A percentile compares a stretch with the other conserved stretches of the same genome.
Conservation (phyloP, 2,113 vertebrate genomes). For the Dryoscopus gambensis region DNA sequence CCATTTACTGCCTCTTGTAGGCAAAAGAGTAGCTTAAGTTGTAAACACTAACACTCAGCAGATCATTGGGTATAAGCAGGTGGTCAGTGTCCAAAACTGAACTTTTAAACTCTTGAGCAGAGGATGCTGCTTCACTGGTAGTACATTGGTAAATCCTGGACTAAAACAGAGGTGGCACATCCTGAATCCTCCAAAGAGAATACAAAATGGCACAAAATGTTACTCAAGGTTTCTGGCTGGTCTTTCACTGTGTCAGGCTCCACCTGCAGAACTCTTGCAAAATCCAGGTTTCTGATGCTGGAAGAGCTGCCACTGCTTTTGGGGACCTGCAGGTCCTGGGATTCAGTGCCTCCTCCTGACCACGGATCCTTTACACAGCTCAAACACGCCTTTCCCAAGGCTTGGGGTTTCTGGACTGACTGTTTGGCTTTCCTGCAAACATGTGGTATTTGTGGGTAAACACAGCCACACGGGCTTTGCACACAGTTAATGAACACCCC, state of each 20-base stretch:
- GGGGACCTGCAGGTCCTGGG: not conserved
- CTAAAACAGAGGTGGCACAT: not conserved
- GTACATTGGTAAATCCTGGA: not conserved
- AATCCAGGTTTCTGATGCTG: not conserved
- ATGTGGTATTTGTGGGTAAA: not conserved
- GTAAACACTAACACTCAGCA: not conserved
- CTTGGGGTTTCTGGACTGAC: not conserved
- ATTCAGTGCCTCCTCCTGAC: not conserved
- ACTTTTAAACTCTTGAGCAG: not conserved
- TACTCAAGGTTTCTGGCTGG: not conserved
- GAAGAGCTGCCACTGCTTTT: not conserved
- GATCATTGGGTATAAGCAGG: not conserved
- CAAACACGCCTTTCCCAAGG: not conserved
- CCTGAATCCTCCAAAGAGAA: not conserved
- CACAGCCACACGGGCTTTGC: not conserved
- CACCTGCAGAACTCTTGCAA: not conserved
- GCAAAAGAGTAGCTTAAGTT: not conserved
- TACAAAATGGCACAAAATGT: not conserved
- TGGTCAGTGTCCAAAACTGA: not conserved
- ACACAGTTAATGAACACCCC: not conserved
- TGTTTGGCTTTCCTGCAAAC: not conserved
- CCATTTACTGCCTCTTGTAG: not conserved
- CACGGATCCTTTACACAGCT: rapidly evolving
- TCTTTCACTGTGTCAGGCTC: not conserved
- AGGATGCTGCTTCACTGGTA: not conserved